Evolutionary conservation across 2,113 vertebrate genomes (phyloP).

Genomic region (Pomatostomus ruficeps): DNA sequence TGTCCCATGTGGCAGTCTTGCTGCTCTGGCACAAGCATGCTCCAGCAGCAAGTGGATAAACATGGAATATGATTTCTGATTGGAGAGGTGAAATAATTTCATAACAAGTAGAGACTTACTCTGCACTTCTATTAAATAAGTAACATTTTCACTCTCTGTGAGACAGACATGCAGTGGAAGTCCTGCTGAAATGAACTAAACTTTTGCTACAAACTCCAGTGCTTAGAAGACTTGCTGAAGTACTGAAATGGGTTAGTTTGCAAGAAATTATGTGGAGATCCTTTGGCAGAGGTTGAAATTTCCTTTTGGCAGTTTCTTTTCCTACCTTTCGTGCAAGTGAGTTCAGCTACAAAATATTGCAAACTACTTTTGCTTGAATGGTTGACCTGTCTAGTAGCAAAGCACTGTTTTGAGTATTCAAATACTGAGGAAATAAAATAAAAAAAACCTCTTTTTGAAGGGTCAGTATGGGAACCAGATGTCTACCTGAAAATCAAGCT

Average conservation of each 20-base stretch:
- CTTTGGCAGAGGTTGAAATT: background rate
- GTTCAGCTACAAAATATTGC: background rate
- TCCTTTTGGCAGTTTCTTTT: background rate
- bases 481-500: background rate
- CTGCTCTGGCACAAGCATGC: fast-evolving
- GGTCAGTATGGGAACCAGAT: background rate
- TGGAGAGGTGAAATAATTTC: background rate
- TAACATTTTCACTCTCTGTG: background rate
- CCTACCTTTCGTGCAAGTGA: background rate
- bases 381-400: background rate
- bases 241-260: background rate
- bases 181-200: background rate
- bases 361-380: background rate
- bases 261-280: background rate
- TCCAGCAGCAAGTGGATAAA: background rate
- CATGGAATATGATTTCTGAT: background rate
- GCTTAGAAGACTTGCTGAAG: background rate
- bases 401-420: background rate
- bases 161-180: background rate
- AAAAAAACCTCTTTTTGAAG: background rate
- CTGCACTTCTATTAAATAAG: background rate
- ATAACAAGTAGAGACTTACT: background rate
- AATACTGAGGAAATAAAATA: background rate
- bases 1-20: background rate
- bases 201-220: background rate